phyloP scores from a whole-genome alignment of 2,113 vertebrate species.

The Nycticorax nycticorax region DNA sequence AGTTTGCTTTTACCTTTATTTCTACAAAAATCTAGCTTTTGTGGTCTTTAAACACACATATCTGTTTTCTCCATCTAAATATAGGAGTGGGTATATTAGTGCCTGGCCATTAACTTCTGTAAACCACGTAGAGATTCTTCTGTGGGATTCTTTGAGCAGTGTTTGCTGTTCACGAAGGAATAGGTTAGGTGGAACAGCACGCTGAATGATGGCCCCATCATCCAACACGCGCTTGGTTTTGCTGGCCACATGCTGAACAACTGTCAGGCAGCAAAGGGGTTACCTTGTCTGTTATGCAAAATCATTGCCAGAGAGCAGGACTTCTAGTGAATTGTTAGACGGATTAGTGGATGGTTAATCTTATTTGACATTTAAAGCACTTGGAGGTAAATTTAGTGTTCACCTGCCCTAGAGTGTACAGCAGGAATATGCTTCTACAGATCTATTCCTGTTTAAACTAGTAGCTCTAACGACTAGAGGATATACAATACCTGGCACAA shows the following conservation, averaged over 20 bases:
- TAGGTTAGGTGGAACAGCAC: background rate
- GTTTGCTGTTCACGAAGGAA: slow-evolving; percentile 25
- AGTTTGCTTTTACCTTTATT: background rate
- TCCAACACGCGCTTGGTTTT: background rate
- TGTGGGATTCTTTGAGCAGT: background rate
- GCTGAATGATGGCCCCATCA: background rate
- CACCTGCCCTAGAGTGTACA: slow-evolving; percentile 12
- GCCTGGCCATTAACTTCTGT: slow-evolving; percentile 9
- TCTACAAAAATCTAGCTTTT: background rate
- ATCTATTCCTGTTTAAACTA: slow-evolving; percentile 8
- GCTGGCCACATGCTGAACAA: background rate
- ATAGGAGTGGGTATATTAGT: background rate
- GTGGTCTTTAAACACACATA: background rate
- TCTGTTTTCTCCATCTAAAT: background rate
- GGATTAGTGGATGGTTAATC: slow-evolving; percentile 18
- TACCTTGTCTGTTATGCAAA: background rate
- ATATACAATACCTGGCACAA: background rate
- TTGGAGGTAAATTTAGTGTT: slow-evolving; percentile 38
- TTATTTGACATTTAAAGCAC: slow-evolving; percentile 48
- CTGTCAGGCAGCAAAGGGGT: background rate
- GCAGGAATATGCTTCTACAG: background rate
- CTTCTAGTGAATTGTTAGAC: background rate
- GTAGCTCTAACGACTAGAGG: background rate
- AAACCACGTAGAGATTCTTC: slow-evolving; percentile 4
- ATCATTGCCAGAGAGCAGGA: background rate